Conservation (phyloP, 2,113 vertebrate genomes). For the Saccopteryx bilineata region DNA sequence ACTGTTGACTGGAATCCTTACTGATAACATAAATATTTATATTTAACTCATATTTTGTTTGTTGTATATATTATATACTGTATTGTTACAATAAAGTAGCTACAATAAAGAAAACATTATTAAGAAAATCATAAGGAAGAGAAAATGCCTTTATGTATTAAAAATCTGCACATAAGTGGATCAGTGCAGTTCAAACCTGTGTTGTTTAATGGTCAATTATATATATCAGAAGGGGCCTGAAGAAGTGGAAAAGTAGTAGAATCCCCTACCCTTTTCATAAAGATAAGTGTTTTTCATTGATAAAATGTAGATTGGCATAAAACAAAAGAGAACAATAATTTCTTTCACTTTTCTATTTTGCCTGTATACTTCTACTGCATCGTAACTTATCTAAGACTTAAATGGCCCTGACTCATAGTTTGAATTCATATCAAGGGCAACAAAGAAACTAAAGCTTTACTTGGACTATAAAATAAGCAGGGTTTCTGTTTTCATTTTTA, state of each 20-base stretch:
- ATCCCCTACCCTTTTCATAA: not conserved
- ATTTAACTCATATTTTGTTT: not conserved
- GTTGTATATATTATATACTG: not conserved
- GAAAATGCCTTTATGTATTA: not conserved
- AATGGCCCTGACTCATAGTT: not conserved
- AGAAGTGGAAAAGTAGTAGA: not conserved
- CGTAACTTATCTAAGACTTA: not conserved
- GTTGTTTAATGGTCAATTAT: not conserved
- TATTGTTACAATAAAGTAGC: not conserved
- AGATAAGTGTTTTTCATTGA: not conserved
- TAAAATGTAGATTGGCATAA: not conserved
- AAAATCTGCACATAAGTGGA: not conserved
- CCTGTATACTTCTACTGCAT: not conserved
- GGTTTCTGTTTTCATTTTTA: not conserved
- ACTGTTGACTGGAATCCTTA: not conserved
- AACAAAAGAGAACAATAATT: not conserved
- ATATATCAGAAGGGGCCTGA: not conserved
- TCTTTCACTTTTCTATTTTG: not conserved
- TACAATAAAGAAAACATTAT: not conserved
- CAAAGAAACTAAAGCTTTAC: not conserved
- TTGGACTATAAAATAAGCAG: not conserved
- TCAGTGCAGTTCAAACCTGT: not conserved
- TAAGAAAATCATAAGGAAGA: not conserved
- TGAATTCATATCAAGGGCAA: slow-evolving; percentile 28
- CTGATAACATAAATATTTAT: not conserved